Conservation (phyloP, 1,140 invertebrate species). For the Caenorhabditis inopinata region DNA sequence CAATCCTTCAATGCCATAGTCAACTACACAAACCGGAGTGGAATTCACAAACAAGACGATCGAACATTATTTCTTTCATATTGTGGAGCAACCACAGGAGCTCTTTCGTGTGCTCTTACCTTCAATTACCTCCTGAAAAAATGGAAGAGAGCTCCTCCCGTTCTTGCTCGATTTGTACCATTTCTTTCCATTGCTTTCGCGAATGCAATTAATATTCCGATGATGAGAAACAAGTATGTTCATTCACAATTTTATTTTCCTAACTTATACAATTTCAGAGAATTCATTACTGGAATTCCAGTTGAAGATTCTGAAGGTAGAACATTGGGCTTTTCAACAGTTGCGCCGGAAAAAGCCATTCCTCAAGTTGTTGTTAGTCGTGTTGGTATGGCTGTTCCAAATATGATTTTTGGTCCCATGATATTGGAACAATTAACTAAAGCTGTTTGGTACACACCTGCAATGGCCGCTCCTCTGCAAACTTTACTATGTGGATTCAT, state of each 20-base stretch:
- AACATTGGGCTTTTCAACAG: slow-evolving; percentile 71
- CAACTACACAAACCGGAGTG: slow-evolving; percentile 96
- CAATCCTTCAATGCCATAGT: slow-evolving; percentile 99
- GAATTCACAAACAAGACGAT: slow-evolving; percentile 71
- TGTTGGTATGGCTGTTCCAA: slow-evolving; percentile 83
- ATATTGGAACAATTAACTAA: background rate
- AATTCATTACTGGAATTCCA: slow-evolving; percentile 68
- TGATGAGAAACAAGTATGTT: slow-evolving; percentile 75
- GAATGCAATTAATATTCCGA: slow-evolving; percentile 86
- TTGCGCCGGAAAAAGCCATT: slow-evolving; percentile 78
- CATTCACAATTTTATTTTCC: background rate
- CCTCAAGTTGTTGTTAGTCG: slow-evolving; percentile 81
- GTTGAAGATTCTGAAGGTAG: slow-evolving; percentile 68
- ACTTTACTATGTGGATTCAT: slow-evolving; percentile 48
- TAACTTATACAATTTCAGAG: slow-evolving; percentile 53
- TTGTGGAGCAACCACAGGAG: slow-evolving; percentile 83
- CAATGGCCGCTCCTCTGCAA: slow-evolving; percentile 48
- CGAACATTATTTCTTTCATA: slow-evolving; percentile 82
- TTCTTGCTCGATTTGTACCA: slow-evolving; percentile 73
- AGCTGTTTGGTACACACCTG: background rate
- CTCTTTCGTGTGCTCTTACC: slow-evolving; percentile 82
- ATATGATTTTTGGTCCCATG: slow-evolving; percentile 71
- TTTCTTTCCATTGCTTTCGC: slow-evolving; percentile 84
- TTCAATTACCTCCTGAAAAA: slow-evolving; percentile 70
- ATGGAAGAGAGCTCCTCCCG: slow-evolving; percentile 53